phyloP scores from a whole-genome alignment of 1,140 invertebrate species.

The Bombus balteatus region DNA sequence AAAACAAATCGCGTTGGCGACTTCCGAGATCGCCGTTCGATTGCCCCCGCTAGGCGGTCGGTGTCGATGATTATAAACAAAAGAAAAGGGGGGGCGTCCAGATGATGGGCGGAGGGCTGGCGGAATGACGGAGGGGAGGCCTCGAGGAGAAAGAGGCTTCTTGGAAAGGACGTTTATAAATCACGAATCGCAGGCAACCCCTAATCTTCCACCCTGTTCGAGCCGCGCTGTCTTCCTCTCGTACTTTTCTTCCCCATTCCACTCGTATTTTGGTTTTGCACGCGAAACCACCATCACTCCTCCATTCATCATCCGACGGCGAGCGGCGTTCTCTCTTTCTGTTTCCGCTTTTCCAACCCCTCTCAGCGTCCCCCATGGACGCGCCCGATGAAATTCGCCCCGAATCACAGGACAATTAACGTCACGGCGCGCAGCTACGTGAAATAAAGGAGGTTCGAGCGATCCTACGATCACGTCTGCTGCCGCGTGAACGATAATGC shows the following conservation, averaged over 20 bases:
- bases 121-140: background rate
- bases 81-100: background rate
- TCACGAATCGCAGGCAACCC: constrained; percentile 71
- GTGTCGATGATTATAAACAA: constrained; percentile 56
- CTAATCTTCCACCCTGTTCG: constrained; percentile 67
- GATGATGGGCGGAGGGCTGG: too few species aligned
- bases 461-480: background rate
- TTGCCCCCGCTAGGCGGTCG: constrained; percentile 20
- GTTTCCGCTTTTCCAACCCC: constrained; percentile 39
- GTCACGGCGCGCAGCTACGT: constrained; percentile 21
- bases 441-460: constrained; percentile 27
- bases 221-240: constrained; percentile 57
- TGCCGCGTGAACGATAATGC: constrained; percentile 22
- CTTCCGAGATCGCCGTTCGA: constrained; percentile 35
- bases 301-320: constrained; percentile 79
- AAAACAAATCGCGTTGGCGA: constrained; percentile 11
- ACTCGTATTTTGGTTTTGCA: constrained; percentile 72
- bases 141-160: constrained; percentile 42
- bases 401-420: constrained; percentile 52
- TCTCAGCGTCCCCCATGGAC: background rate
- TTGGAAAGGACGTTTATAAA: constrained; percentile 71
- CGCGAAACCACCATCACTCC: constrained; percentile 80
- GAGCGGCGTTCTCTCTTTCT: constrained; percentile 58
- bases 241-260: constrained; percentile 64
- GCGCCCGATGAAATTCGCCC: constrained; percentile 31